Percentiles rank a stretch among this genome's conserved stretches.
Evolutionary conservation across 2,113 vertebrate genomes (phyloP).

Genomic region (Paralichthys olivaceus): DNA sequence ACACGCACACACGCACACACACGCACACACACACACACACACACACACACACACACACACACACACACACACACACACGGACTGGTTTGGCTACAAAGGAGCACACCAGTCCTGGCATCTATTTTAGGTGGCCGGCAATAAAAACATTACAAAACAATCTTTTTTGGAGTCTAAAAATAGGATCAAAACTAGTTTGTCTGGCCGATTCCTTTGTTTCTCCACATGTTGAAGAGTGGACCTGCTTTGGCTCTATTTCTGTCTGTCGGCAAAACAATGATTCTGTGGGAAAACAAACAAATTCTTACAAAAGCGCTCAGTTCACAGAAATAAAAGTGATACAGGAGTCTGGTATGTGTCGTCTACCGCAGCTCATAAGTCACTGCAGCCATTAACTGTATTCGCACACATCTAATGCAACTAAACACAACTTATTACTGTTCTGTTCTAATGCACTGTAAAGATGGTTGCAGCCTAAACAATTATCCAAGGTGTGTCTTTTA

Average conservation of each 20-base stretch:
- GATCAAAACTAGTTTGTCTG: conserved; percentile 55
- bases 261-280: conserved; percentile 61
- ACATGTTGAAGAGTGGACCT: conserved; percentile 54
- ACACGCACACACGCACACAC: conserved; percentile 13
- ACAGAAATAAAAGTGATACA: conserved; percentile 17
- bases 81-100: conserved; percentile 31
- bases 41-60: conserved; percentile 9
- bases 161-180: conserved; percentile 68
- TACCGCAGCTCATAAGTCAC: neutral
- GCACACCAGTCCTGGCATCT: conserved; percentile 37
- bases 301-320: conserved; percentile 31
- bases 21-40: conserved; percentile 3
- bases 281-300: conserved; percentile 64
- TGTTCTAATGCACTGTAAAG: conserved; percentile 33
- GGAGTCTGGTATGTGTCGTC: conserved; percentile 17
- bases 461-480: conserved; percentile 51
- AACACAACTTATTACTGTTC: conserved; percentile 16
- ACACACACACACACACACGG: conserved; percentile 21
- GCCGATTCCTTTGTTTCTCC: conserved; percentile 61
- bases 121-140: conserved; percentile 61
- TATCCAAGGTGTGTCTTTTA: conserved; percentile 60
- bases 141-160: conserved; percentile 72
- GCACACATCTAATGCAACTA: conserved; percentile 4
- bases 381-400: conserved; percentile 17
- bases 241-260: conserved; percentile 65